Percentiles rank a stretch among this genome's conserved stretches.
Evolutionary conservation across 92 coral and sea anemone genomes (phyloP).

Genomic region (Nematostella vectensis): DNA sequence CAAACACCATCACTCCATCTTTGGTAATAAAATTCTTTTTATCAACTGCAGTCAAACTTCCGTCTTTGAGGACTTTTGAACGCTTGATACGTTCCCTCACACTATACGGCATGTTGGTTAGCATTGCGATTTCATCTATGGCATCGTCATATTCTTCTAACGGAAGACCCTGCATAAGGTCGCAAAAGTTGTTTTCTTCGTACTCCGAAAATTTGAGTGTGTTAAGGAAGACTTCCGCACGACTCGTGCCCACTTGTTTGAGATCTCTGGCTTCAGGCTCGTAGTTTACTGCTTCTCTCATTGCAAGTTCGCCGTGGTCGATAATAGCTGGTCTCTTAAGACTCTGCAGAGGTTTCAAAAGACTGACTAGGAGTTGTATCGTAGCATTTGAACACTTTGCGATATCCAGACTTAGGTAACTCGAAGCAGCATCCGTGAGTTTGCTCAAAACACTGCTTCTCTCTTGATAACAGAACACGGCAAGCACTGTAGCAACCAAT

Average conservation of each 20-base stretch:
- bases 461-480: no score
- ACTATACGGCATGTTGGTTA: slow-evolving; percentile 19
- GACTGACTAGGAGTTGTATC: neutral
- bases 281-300: neutral
- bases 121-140: slow-evolving; percentile 15
- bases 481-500: no score
- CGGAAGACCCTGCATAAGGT: slow-evolving; percentile 22
- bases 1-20: slow-evolving; percentile 25
- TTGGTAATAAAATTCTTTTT: slow-evolving; percentile 12
- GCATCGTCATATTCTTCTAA: slow-evolving; percentile 4
- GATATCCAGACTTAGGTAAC: no score
- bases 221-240: slow-evolving; percentile 10
- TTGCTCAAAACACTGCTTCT: no score
- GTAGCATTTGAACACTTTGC: neutral
- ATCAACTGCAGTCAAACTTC: slow-evolving; percentile 12
- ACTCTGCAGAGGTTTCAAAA: neutral
- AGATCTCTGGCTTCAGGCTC: neutral
- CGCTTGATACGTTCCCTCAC: slow-evolving; percentile 10
- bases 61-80: slow-evolving; percentile 9
- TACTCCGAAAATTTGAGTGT: slow-evolving; percentile 14
- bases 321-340: neutral
- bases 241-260: neutral
- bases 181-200: slow-evolving; percentile 28
- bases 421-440: neutral
- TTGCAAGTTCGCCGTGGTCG: neutral